A percentile compares a stretch with the other conserved stretches of the same genome.
These are phyloP conservation scores for Leucophenga maculata DNA, from an alignment of 2,888 invertebrate genomes.

Conservation along the genomic window DNA sequence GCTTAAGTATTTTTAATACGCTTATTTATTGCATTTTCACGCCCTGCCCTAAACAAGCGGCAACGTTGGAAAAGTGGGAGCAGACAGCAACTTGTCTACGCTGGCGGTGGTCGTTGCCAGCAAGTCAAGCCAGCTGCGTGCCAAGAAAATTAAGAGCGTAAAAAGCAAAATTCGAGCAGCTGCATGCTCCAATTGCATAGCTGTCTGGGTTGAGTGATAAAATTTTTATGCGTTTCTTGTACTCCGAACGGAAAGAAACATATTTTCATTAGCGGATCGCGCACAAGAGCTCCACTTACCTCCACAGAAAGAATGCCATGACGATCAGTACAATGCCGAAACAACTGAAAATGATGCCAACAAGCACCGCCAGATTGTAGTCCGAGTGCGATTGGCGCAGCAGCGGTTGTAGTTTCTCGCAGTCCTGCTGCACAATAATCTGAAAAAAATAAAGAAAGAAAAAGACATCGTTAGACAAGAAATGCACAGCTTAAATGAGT, in stretches of 20 bases:
- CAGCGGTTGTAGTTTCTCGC: conserved; percentile 77
- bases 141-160: no score
- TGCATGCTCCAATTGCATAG: no score
- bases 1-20: conserved; percentile 15
- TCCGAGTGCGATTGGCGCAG: conserved; percentile 76
- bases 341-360: conserved; percentile 80
- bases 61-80: no score
- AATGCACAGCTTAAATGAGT: background rate
- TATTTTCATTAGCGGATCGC: no score
- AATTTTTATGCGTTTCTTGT: no score
- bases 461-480: conserved; percentile 17
- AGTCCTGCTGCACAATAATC: conserved; percentile 79
- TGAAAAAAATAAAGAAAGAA: conserved; percentile 44
- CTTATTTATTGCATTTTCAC: conserved; percentile 14
- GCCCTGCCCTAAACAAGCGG: background rate
- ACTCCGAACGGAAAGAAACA: no score
- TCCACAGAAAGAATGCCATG: conserved; percentile 82
- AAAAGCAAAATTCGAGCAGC: no score
- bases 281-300: conserved; percentile 74
- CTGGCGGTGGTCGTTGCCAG: no score
- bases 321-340: conserved; percentile 80
- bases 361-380: conserved; percentile 80
- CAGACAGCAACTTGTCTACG: no score
- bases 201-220: no score
- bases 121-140: no score